Evolutionary conservation across 2,113 vertebrate species (phyloP).

Genomic region (Neodontobutis hainanensis): DNA sequence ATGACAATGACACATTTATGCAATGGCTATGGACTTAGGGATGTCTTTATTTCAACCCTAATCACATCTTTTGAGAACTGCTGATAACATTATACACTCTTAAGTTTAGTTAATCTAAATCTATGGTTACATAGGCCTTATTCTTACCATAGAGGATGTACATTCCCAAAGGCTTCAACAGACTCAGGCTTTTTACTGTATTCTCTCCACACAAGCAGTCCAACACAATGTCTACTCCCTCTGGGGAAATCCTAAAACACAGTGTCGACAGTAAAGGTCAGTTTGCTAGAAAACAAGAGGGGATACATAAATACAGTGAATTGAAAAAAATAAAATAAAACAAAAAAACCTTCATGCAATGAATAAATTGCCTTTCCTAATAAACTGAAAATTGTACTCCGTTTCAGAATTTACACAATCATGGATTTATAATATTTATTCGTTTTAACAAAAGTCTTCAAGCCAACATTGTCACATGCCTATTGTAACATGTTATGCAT

Average conservation of each 20-base stretch:
- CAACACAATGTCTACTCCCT: constrained; percentile 95
- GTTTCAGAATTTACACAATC: constrained; percentile 26
- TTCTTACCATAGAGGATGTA: constrained; percentile 96
- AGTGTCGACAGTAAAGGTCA: constrained; percentile 16
- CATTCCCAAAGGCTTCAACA: constrained; percentile 94
- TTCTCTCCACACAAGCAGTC: constrained; percentile 97
- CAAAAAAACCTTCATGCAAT: background rate
- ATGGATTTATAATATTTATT: constrained; percentile 24
- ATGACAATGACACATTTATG: constrained; percentile 32
- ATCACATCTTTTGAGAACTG: background rate
- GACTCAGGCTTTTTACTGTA: constrained; percentile 92
- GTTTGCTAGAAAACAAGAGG: background rate
- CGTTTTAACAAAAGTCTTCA: too few relatives aligned
- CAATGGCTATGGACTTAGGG: background rate
- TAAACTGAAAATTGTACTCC: background rate
- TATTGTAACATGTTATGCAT: too few relatives aligned
- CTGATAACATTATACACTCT: background rate
- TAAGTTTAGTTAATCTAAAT: background rate
- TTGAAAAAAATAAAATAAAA: too few relatives aligned
- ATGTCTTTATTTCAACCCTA: background rate
- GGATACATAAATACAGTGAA: background rate
- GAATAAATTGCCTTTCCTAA: background rate
- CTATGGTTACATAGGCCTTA: background rate
- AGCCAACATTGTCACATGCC: too few relatives aligned
- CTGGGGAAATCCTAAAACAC: constrained; percentile 87